Conservation (phyloP, 2,888 invertebrate genomes). For the Tetranychus truncatus region DNA sequence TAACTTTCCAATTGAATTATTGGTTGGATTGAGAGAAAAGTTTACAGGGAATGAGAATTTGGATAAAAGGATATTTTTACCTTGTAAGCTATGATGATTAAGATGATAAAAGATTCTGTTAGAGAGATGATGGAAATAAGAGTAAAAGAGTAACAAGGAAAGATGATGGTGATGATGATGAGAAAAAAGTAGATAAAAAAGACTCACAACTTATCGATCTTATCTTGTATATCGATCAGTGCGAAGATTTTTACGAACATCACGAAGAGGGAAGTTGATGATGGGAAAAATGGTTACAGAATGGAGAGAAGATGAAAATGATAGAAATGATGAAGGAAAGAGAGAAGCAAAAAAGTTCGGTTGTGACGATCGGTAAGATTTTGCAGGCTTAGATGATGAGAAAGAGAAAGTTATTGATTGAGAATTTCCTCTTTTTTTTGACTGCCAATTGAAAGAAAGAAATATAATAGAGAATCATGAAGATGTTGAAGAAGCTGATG, state of each 20-base stretch:
- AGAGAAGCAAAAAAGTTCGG: not conserved
- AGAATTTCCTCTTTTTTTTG: not conserved
- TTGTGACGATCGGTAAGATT: conserved; percentile 7
- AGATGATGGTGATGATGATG: not conserved
- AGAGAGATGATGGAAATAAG: not conserved
- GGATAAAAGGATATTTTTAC: not conserved
- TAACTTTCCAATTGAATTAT: not conserved
- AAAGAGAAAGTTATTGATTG: not conserved
- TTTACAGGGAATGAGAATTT: not conserved
- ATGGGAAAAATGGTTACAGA: not conserved
- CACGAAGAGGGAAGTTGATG: not conserved
- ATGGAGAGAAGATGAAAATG: not conserved
- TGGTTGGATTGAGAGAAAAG: not conserved
- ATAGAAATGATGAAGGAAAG: not conserved
- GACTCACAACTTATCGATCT: conserved; percentile 3
- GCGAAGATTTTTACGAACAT: not conserved
- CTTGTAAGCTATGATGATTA: not conserved
- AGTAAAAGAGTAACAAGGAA: not conserved
- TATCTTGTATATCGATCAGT: not conserved
- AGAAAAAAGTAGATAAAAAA: not conserved
- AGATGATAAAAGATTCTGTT: not conserved
- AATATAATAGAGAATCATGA: conserved; percentile 5
- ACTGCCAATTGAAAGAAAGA: not conserved
- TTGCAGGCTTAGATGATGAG: not conserved
- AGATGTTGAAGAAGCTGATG: conserved; percentile 7